Percentiles rank a stretch among this genome's conserved stretches.
Evolutionary conservation across 2,113 vertebrate species (phyloP).

Genomic region (Semnornis frantzii): DNA sequence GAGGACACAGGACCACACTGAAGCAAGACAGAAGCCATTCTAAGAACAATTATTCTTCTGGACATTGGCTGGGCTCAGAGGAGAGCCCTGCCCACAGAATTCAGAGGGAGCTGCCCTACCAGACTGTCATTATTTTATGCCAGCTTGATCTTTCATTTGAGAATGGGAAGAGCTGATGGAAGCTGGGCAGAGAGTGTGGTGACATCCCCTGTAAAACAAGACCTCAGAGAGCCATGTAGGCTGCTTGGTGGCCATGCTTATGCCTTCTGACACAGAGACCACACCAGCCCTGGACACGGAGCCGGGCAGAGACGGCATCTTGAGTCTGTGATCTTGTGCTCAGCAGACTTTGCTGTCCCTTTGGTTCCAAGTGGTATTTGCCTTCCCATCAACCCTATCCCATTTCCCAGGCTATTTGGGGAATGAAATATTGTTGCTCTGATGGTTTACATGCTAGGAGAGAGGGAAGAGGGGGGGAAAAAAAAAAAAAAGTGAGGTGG

Average conservation of each 20-base stretch:
- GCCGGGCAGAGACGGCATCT: rapidly evolving
- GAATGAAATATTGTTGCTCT: slow-evolving; percentile 38
- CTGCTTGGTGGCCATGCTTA: neutral
- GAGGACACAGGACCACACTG: neutral
- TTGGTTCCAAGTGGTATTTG: neutral
- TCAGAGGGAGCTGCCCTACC: neutral
- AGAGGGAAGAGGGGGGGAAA: neutral
- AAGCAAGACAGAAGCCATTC: neutral
- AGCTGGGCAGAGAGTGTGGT: neutral
- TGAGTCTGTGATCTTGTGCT: neutral
- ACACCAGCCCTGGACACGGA: neutral
- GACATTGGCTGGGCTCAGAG: neutral
- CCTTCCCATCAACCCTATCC: neutral
- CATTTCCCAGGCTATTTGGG: slow-evolving; percentile 31
- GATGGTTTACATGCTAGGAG: slow-evolving; percentile 39
- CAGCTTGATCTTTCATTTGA: neutral
- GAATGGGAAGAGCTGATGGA: neutral
- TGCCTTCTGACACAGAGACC: neutral
- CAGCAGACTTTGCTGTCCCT: neutral
- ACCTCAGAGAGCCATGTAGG: neutral
- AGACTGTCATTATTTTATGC: neutral
- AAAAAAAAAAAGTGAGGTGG: neutral
- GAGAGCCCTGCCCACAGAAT: neutral
- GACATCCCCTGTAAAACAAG: neutral
- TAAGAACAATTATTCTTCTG: neutral